A percentile compares a stretch with the other conserved stretches of the same genome.
Conservation (phyloP, 2,113 vertebrate genomes). For the Myanophis thanlyinensis region DNA sequence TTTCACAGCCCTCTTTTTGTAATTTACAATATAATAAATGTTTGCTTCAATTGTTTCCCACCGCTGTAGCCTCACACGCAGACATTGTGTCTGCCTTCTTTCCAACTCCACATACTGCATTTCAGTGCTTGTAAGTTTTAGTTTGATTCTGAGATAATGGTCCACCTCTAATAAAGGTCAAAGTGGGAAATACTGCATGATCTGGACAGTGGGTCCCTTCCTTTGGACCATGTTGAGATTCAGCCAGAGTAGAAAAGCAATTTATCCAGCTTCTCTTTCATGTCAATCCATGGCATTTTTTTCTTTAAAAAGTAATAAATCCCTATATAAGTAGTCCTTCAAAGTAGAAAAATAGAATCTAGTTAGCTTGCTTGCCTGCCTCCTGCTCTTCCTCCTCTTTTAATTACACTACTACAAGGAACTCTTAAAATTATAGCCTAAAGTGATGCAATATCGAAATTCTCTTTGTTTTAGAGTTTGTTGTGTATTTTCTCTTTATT, state of each 20-base stretch:
- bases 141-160: neutral
- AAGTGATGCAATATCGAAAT: neutral
- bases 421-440: too few species aligned
- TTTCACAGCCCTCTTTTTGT: too few species aligned
- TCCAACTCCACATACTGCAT: neutral
- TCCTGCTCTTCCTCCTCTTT: neutral
- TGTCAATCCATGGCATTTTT: neutral
- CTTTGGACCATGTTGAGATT: neutral
- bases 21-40: neutral
- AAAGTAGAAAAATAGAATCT: neutral
- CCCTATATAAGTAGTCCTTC: neutral
- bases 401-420: neutral
- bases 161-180: neutral
- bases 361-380: neutral
- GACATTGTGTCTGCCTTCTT: neutral
- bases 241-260: neutral
- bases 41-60: neutral
- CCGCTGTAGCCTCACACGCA: neutral
- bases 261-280: neutral
- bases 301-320: neutral
- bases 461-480: neutral
- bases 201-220: neutral
- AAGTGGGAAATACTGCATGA: neutral
- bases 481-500: rapidly evolving
- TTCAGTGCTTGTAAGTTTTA: neutral